Evolutionary conservation across 2,113 vertebrate genomes (phyloP).

Genomic region (Callopanchax toddi): DNA sequence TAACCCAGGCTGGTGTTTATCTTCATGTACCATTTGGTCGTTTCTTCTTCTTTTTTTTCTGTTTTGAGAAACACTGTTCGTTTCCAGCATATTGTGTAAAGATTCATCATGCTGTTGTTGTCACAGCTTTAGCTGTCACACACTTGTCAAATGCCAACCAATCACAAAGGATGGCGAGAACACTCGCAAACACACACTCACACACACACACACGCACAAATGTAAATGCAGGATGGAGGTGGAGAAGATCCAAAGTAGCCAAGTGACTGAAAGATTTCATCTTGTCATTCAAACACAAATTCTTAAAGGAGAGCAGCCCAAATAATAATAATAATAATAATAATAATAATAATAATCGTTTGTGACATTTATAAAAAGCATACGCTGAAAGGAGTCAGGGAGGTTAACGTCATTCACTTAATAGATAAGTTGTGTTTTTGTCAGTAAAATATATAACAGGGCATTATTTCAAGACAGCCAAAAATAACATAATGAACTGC

Average conservation of each 20-base stretch:
- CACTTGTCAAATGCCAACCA: constrained; percentile 65
- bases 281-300: constrained; percentile 31
- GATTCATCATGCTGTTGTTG: constrained; percentile 59
- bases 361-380: no score
- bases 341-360: no score
- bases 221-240: constrained; percentile 14
- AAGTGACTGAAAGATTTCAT: constrained; percentile 38
- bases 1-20: constrained; percentile 51
- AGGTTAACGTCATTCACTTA: neutral
- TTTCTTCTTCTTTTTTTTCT: constrained; percentile 42
- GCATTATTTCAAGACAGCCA: neutral
- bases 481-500: no score
- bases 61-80: constrained; percentile 47
- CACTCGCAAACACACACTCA: constrained; percentile 3
- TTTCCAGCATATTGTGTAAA: constrained; percentile 66
- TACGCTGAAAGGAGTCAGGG: neutral
- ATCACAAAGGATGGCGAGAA: constrained; percentile 43
- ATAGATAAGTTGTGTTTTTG: neutral
- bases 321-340: no score
- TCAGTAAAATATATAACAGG: neutral
- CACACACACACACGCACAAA: constrained; percentile 10
- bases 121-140: constrained; percentile 66
- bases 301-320: constrained; percentile 10
- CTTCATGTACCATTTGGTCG: constrained; percentile 43
- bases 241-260: constrained; percentile 38